Base-by-base conservation (phyloP, 2,888 invertebrate species). In the Amphipoea lucens region DNA sequence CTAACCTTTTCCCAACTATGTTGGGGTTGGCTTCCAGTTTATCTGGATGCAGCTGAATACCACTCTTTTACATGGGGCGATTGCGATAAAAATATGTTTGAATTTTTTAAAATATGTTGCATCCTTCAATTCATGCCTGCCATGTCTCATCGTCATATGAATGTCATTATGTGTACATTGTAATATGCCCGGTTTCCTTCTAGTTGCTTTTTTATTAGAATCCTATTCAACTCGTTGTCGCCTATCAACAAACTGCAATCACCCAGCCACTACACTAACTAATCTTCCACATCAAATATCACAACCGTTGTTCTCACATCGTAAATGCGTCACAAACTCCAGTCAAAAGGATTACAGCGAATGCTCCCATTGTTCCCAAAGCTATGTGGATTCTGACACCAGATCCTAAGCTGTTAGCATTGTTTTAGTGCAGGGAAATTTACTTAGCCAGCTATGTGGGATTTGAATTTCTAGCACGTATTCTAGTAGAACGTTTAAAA, bases 331-430 rank as follows among this genome's bases (percentile, higher is more conserved):
- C 79, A 62, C 74, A 72, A 82, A 78, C 67, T 75, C 70, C 68
- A 82, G 78, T 84, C 88, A 82, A 85, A 87, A 88, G 89, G 88
- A 87, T 86, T 89, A 86, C 76, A 83, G 77, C 17, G 81, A 83
- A 81, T 74, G 72, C 77, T 63, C 60, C 74, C 76, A 79, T 88
- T 86, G 86, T 88, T 74, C 69, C 69, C 23, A 81, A 85, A 77
- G 78, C 79, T 82, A 76, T 76, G 78, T 85, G 72, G 74, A 88
- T 85, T 73, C 74, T 86, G 78, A 85, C 86, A 74, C 68, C 76
- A 79, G 86, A 85, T 79, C 72, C 86, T 87, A 86, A 79, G 86
- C 86, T 88, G 86, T 77, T 82, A 74, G 85, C 85, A 88, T 86
- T 88, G 88, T 78, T 77, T 86, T 82, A 82, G 86, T 86, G 88